Percentiles rank a stretch among this genome's conserved stretches.
phyloP scores from a whole-genome alignment of 2,888 invertebrate genomes.

The Dasypolia templi region DNA sequence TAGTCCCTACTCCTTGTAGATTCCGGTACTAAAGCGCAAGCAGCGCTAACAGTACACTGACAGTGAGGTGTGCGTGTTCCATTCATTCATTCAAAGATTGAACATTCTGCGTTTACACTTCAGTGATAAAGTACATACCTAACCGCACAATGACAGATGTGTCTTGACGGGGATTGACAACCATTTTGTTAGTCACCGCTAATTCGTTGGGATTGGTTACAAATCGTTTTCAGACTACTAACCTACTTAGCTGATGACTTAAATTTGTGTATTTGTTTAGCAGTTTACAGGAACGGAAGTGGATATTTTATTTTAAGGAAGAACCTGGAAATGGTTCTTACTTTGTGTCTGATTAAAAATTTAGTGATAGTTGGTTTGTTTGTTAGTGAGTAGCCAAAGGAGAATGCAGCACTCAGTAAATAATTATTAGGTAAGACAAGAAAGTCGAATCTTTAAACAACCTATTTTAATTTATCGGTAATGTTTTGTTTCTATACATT shows the following conservation, averaged over 20 bases:
- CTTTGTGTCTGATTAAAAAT: background rate
- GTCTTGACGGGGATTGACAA: conserved; percentile 30
- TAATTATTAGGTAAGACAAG: too few relatives aligned
- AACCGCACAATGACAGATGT: conserved; percentile 45
- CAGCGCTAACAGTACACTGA: too few relatives aligned
- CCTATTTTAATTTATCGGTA: too few relatives aligned
- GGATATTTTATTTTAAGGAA: conserved; percentile 19
- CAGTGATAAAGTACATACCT: background rate
- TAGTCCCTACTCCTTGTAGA: too few relatives aligned
- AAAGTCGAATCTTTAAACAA: too few relatives aligned
- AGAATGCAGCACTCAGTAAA: background rate
- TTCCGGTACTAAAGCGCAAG: too few relatives aligned
- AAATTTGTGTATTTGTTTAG: conserved; percentile 43
- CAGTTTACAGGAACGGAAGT: conserved; percentile 24
- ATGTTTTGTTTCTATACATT: too few relatives aligned
- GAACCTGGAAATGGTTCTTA: conserved; percentile 7
- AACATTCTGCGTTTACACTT: background rate
- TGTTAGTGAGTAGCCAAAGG: background rate
- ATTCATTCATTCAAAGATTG: too few relatives aligned
- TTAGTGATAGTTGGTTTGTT: background rate
- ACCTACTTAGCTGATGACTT: conserved; percentile 45
- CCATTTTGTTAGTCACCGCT: conserved; percentile 35
- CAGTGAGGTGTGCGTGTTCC: too few relatives aligned
- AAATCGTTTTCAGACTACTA: conserved; percentile 61
- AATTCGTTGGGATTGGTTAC: conserved; percentile 44